Evolutionary conservation across 2,888 invertebrate species (phyloP), one percentile per base, ranked within the genome.

Genomic region (Bellardia bayeri): DNA sequence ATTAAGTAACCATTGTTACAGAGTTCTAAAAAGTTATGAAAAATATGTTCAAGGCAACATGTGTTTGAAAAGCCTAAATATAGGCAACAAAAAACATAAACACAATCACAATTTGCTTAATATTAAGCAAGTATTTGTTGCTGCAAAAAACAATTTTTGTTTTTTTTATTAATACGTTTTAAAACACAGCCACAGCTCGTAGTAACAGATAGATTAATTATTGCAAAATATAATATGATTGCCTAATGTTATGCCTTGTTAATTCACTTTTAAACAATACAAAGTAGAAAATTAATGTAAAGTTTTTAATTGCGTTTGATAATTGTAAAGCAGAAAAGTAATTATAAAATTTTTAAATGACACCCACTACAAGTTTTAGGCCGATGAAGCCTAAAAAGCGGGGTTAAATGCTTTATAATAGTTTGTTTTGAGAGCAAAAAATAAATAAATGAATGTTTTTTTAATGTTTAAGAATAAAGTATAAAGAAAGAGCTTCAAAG

Each of bases 11-110:
- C 3, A 37, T 37, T 37, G 49, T 49, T 61, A 30, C n/a, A n/a
- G n/a, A n/a, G n/a, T n/a, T n/a, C n/a, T 40, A 16, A 37, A 63
- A 13, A 14, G 2, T 14, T 14, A 49, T 14, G 14, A 49, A 49
- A 49, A 49, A 11, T 11, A 49, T 14, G 4, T 49, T 5, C 16
- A 58, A 13, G 51, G 42, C 78, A 68, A 68, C 66, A 68, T 78
- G 66, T 78, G 66, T 79, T 69, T 42, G 14, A 11, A 14, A 58
- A 78, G 78, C 51, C 64, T 72, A 13, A 9, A 37, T 54, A n/a
- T 71, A 56, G 56, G 56, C 71, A 33, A 54, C 51, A 45, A 23
- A 45, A 75, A 75, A 37, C 51, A 54, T 33, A 33, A 76, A 64
- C 64, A 64, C n/a, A 56, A 78, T 66, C 30, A 42, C 51, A 37